These are phyloP conservation scores for Dreissena rostriformis DNA, from an alignment of 1,140 invertebrate species.

Conservation along the genomic window DNA sequence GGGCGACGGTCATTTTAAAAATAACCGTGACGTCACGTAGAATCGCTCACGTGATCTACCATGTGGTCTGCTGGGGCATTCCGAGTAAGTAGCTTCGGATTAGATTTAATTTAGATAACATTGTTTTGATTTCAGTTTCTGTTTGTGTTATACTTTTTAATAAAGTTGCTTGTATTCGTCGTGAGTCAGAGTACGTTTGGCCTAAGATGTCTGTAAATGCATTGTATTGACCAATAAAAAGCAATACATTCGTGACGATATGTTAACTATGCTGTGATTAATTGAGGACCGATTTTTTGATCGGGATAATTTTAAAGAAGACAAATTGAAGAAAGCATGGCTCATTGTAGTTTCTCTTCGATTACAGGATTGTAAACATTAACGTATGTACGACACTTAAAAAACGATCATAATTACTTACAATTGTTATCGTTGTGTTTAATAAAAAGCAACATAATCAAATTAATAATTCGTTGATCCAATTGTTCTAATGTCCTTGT, in stretches of 20 bases:
- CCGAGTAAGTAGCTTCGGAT: slow-evolving; percentile 20
- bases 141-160: not conserved
- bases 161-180: not conserved
- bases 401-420: too few relatives aligned
- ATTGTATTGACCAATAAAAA: too few relatives aligned
- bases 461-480: too few relatives aligned
- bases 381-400: not conserved
- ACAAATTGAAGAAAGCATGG: too few relatives aligned
- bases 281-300: too few relatives aligned
- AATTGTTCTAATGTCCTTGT: not conserved
- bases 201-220: too few relatives aligned
- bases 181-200: too few relatives aligned
- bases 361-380: not conserved
- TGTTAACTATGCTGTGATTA: too few relatives aligned
- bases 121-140: not conserved
- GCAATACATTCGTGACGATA: too few relatives aligned
- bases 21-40: not conserved
- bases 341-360: not conserved
- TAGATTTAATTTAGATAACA: not conserved
- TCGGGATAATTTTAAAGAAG: too few relatives aligned
- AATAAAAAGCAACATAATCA: too few relatives aligned
- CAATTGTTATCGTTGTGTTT: too few relatives aligned
- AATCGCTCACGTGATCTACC: slow-evolving; percentile 19
- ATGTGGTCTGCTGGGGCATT: slow-evolving; percentile 32
- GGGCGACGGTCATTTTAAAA: slow-evolving; percentile 21